Conservation (phyloP, 2,113 vertebrate genomes). For the Coturnix japonica region DNA sequence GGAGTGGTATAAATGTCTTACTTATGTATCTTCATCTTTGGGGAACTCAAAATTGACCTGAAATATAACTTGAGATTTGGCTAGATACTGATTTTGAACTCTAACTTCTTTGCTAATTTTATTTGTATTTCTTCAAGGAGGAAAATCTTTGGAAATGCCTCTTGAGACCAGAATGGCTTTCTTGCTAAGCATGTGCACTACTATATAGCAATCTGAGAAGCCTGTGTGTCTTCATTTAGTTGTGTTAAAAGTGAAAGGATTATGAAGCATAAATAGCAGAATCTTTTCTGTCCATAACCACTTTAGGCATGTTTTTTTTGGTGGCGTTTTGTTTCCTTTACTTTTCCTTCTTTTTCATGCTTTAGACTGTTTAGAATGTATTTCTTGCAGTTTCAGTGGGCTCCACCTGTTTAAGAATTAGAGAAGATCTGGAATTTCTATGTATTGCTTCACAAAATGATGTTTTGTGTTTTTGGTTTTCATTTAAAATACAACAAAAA, state of each 20-base stretch:
- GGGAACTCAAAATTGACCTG: background rate
- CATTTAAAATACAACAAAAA: background rate
- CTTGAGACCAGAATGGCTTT: background rate
- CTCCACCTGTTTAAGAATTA: background rate
- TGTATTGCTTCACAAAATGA: background rate
- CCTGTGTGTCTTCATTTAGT: background rate
- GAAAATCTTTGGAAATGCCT: background rate
- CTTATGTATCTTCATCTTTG: background rate
- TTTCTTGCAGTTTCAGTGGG: background rate
- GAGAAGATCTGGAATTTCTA: background rate
- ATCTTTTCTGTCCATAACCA: background rate
- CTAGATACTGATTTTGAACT: background rate
- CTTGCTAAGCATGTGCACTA: background rate
- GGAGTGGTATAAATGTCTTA: background rate
- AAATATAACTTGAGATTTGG: background rate
- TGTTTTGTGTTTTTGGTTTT: background rate
- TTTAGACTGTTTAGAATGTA: background rate
- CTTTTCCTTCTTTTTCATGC: background rate
- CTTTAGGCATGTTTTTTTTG: background rate
- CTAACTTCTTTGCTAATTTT: background rate
- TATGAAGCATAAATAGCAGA: background rate
- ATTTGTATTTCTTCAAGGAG: background rate
- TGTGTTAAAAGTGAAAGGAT: background rate
- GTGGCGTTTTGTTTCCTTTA: background rate
- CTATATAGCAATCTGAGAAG: background rate